Evolutionary conservation across 2,113 vertebrate genomes (phyloP).

Genomic region (Tychaedon coryphoeus): DNA sequence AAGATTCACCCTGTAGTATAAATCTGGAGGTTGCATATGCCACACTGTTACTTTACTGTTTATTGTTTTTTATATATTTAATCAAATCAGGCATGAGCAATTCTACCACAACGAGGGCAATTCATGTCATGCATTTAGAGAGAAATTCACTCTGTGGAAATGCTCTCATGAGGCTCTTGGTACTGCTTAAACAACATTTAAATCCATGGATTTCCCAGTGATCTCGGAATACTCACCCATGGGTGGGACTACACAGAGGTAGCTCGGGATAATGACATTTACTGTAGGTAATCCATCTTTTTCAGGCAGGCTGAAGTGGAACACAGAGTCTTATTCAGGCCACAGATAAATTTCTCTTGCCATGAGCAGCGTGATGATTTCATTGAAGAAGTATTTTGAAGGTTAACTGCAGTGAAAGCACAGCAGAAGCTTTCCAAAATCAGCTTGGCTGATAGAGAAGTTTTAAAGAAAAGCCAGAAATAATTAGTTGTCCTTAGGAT

Average conservation of each 20-base stretch:
- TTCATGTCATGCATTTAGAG: neutral
- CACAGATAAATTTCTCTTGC: conserved; percentile 20
- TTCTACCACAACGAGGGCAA: neutral
- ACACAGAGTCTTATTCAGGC: conserved; percentile 19
- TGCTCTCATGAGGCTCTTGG: neutral
- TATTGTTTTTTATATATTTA: neutral
- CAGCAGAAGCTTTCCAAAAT: conserved; percentile 9
- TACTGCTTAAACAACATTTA: neutral
- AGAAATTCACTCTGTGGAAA: neutral
- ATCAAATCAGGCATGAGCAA: neutral
- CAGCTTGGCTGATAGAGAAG: neutral
- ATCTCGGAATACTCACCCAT: neutral
- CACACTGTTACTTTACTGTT: neutral
- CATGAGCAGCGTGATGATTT: neutral
- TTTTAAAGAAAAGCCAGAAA: conserved; percentile 44
- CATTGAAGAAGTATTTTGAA: conserved; percentile 25
- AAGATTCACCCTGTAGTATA: neutral
- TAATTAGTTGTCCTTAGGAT: conserved; percentile 47
- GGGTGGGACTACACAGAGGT: neutral
- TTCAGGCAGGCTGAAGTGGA: neutral
- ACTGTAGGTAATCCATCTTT: neutral
- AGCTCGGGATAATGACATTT: neutral
- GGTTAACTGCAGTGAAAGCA: neutral
- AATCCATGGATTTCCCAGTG: neutral
- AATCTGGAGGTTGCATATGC: neutral